phyloP scores from a whole-genome alignment of 2,888 invertebrate genomes.

The Tricholauxania praeusta region DNA sequence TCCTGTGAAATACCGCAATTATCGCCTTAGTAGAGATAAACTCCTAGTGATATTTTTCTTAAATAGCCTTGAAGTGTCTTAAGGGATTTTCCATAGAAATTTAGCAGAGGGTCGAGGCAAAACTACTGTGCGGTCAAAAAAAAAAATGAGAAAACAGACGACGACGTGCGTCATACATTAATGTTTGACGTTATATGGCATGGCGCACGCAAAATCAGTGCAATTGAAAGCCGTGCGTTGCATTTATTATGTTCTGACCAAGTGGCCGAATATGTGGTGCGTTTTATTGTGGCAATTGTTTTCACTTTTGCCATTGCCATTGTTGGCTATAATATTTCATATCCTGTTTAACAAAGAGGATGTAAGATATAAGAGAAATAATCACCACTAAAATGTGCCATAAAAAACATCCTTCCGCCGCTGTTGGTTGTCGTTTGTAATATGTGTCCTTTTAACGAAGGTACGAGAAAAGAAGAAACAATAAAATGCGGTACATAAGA shows the following conservation, averaged over 20 bases:
- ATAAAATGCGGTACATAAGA: not conserved
- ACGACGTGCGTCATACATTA: not conserved
- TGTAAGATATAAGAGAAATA: constrained; percentile 23
- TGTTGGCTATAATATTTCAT: not conserved
- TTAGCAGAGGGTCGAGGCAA: not conserved
- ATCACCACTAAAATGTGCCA: constrained; percentile 25
- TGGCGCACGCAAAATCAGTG: constrained; percentile 7
- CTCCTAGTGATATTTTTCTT: not conserved
- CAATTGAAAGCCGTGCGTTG: constrained; percentile 10
- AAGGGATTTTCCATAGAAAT: not conserved
- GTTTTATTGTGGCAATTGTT: constrained; percentile 23
- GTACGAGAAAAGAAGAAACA: no score
- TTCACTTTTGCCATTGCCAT: not conserved
- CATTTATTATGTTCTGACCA: constrained; percentile 5
- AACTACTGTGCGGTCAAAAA: not conserved
- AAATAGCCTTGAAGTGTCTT: constrained; percentile 9
- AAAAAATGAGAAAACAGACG: not conserved
- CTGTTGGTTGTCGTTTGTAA: no score
- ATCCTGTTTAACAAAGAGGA: not conserved
- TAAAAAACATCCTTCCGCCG: constrained; percentile 31
- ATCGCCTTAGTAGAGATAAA: not conserved
- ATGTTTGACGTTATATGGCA: not conserved
- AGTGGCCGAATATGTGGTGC: constrained; percentile 12
- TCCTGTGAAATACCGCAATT: not conserved
- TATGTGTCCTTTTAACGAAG: no score